Evolutionary conservation across 2,888 invertebrate species (phyloP), one percentile per base, ranked within the genome.

Genomic region (Eretmocerus hayati): DNA sequence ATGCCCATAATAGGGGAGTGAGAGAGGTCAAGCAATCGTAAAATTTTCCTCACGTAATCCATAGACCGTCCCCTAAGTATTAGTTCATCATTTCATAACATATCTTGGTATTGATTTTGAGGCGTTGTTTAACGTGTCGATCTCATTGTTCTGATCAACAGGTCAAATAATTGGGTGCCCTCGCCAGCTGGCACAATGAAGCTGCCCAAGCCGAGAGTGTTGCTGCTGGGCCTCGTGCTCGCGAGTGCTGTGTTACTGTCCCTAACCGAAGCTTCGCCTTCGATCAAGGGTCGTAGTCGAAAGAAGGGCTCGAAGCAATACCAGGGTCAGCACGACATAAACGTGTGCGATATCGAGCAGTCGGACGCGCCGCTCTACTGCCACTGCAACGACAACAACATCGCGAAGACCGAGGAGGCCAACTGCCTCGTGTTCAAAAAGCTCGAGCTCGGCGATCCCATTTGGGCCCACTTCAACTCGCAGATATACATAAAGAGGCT

Each of bases 351-450:
- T 59, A 75, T 80, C 52, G 75, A 77, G 33, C 75, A 73, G 55
- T 69, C 74, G 31, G 75, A 77, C 43, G 74, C 77, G 1, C 80
- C 81, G 59, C 75, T 84, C 50, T 82, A 79, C 60, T 87, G 87
- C 70, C 79, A 81, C 65, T 86, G 86, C 64, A 44, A 46, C 38
- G 50, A 50, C 9, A 65, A 66, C 31, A 53, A 59, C 2, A 46
- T 58, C 13, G 55, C 57, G 22, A 74, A 79, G 61, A 85, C 84
- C 19, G 81, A 83, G 36, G 82, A 83, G 59, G 85, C 84, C 39
- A 85, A 85, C 69, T 90, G 90, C 67, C 82, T 84, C 81, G 80
- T 89, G 38, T 84, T 87, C 71, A 81, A 80, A 58, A 77, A 78
- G 33, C 77, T 85, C 62, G 77, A 80, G 6, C 77, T 77, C 50